Evolutionary conservation across 2,113 vertebrate genomes (phyloP), one percentile per base, ranked within the genome.

Genomic region (Passer montanus): DNA sequence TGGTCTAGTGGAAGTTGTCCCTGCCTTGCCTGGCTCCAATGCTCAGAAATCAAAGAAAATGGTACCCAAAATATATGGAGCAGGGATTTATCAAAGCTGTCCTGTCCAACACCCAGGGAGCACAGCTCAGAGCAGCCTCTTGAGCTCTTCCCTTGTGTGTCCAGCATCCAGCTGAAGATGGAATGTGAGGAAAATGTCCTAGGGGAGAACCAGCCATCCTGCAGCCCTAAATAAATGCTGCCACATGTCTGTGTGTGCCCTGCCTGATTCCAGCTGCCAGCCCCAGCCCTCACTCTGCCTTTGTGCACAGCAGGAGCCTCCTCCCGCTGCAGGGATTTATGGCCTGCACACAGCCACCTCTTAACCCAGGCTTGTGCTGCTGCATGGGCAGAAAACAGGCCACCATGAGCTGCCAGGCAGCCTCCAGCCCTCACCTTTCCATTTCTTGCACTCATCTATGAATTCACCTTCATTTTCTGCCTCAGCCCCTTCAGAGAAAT

Each of bases 381-480:
- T 92, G 85, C 89, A 39, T 1, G 23, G 78, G 67, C 95, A 90
- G 67, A 90, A 85, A 85, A 46, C 37, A 75, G 84, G 78, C 70
- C 33, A 60, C 46, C 46, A 33, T 2, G 11, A 1, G 15, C 73
- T 84, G 81, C 76, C 49, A 56, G 72, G 67, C 78, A 39, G 44
- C 37, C 33, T 67, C 66, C 79, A 4, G 43, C 35, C 41, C 72
- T 80, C 16, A 11, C 35, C 27, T 68, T 62, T 62, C 52, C 37
- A 8, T 5, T 7, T 53, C 31, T 53, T 43, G 30, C 15, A 15
- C 30, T 67, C 9, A 0, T 21, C 33, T 94, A 52, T n/a, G 49
- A 73, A 83, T 76, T 80, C 64, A 59, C 52, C 77, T 87, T 59
- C 41, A 19, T 91, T 92, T 94, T 85, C 50, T 83, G 59, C 59